A percentile compares a stretch with the other conserved stretches of the same genome.
These are phyloP conservation scores for Nemurella pictetii DNA, from an alignment of 2,888 invertebrate species.

Conservation along the genomic window DNA sequence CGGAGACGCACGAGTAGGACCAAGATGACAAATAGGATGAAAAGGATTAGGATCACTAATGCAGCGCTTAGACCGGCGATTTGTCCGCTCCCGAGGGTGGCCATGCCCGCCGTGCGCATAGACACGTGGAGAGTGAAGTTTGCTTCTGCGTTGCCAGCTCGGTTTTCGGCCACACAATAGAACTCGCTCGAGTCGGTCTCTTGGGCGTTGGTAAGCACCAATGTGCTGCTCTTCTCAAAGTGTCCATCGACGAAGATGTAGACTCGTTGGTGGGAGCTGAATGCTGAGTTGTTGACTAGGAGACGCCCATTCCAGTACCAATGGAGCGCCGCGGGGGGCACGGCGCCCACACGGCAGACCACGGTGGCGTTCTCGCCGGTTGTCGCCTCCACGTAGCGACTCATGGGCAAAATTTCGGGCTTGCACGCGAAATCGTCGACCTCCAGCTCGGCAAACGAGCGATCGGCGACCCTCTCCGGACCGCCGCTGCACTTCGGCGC, in stretches of 20 bases:
- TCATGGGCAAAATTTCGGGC: constrained; percentile 68
- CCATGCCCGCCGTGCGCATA: constrained; percentile 76
- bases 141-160: constrained; percentile 83
- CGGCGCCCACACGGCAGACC: constrained; percentile 76
- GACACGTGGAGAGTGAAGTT: constrained; percentile 87
- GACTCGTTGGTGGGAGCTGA: constrained; percentile 76
- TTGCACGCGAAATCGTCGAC: constrained; percentile 86
- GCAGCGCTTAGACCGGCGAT: constrained; percentile 85
- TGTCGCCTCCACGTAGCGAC: constrained; percentile 74
- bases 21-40: constrained; percentile 72
- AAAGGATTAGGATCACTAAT: constrained; percentile 73
- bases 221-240: constrained; percentile 73
- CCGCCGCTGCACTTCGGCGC: constrained; percentile 75
- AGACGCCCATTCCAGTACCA: constrained; percentile 87
- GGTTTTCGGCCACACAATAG: constrained; percentile 88
- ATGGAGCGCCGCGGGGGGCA: constrained; percentile 77
- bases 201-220: constrained; percentile 80
- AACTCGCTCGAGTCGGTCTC: constrained; percentile 82
- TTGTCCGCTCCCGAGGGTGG: constrained; percentile 79
- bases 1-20: constrained; percentile 74
- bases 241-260: constrained; percentile 76
- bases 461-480: constrained; percentile 69
- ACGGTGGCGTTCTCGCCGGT: constrained; percentile 86
- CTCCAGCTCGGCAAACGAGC: constrained; percentile 73
- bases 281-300: constrained; percentile 75